Percentiles rank a stretch among this genome's conserved stretches.
phyloP scores from a whole-genome alignment of 1,140 invertebrate genomes.

The Mya arenaria region DNA sequence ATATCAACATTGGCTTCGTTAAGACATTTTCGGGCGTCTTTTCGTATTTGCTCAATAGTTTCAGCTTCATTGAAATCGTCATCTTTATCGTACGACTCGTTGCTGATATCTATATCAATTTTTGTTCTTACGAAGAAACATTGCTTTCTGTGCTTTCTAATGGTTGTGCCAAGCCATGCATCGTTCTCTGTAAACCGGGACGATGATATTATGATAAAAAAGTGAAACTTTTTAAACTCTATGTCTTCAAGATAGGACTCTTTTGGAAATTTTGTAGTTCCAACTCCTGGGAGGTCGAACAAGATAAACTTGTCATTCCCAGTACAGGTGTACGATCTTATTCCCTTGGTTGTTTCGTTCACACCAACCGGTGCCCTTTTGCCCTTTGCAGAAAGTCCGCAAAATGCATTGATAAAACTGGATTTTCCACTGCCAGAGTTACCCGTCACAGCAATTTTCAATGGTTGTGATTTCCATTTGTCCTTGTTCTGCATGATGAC shows the following conservation, averaged over 20 bases:
- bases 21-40: background rate
- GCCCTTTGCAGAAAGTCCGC: constrained; percentile 38
- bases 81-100: constrained; percentile 1
- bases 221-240: constrained; percentile 35
- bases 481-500: background rate
- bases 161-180: constrained; percentile 21
- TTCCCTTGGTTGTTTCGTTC: constrained; percentile 51
- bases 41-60: constrained; percentile 25
- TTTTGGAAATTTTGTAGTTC: constrained; percentile 31
- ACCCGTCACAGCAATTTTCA: constrained; percentile 41
- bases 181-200: constrained; percentile 43
- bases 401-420: constrained; percentile 54
- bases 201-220: constrained; percentile 53
- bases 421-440: constrained; percentile 58
- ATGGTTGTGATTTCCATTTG: background rate
- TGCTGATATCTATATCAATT: constrained; percentile 42
- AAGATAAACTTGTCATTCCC: constrained; percentile 43
- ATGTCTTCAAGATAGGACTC: constrained; percentile 34
- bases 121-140: constrained; percentile 54
- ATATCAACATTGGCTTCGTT: too few species aligned
- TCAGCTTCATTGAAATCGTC: background rate
- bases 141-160: background rate
- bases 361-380: constrained; percentile 55
- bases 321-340: constrained; percentile 51
- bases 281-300: constrained; percentile 54